Evolutionary conservation across 2,888 invertebrate genomes (phyloP), one percentile per base, ranked within the genome.

Genomic region (Epistrophe grossulariae): DNA sequence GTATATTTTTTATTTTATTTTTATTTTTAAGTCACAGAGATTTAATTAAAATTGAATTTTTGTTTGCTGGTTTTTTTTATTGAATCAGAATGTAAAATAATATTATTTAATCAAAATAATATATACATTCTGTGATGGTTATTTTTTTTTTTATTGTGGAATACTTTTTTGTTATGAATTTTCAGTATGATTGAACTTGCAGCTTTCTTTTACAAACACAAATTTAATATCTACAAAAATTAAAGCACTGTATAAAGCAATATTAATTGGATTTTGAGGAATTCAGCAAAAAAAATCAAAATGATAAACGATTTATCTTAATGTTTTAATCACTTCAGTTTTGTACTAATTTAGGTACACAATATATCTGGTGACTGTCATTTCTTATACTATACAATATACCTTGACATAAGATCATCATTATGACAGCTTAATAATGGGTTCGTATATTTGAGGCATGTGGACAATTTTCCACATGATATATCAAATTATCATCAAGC

Each of bases 381-480:
- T 31, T 50, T 38, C 8, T 50, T 68, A 68, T 43, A 50, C 24
- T 24, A 24, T 24, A 24, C 3, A 24, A 24, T 28, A 35, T 43
- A 50, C 55, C 45, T 4, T 28, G 55, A 55, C 28, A 82, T 28
- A 40, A 45, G 31, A 66, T 66, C 77, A 50, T 82, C 57, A 60
- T 68, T 83, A 78, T 83, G 72, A 82, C 66, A 78, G 28, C 48
- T 64, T 57, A 60, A 43, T 68, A 40, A 45, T 38, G 19, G 78
- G 52, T 68, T 28, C 68, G 48, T 60, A 17, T 48, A 66, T 66
- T 43, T 50, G 50, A 55, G 55, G 40, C 74, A 79, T 64, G 79
- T 74, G 48, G 57, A 74, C 70, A 84, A 79, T 84, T 84, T 79
- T 84, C 84, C 84, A 79, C 84, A 76, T 74, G 74, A 84, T 64